These are phyloP conservation scores for Ganaspis brasiliensis DNA, from an alignment of 2,888 invertebrate genomes.

Conservation along the genomic window DNA sequence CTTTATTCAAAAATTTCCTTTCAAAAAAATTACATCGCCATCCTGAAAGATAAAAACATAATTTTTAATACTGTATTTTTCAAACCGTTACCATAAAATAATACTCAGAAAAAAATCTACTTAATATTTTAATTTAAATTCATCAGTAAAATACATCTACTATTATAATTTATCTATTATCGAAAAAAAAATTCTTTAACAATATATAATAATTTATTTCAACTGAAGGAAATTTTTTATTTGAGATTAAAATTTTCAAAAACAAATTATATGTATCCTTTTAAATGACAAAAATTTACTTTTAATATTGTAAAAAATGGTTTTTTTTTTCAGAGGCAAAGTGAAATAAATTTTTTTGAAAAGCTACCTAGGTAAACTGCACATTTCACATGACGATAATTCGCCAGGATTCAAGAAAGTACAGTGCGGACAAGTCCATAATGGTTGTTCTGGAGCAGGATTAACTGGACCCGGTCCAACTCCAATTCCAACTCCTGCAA, in stretches of 20 bases:
- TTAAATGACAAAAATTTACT: too few relatives aligned
- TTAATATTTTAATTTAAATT: too few relatives aligned
- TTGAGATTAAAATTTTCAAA: background rate
- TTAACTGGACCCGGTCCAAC: conserved; percentile 70
- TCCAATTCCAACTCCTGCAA: conserved; percentile 71
- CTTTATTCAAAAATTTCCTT: conserved; percentile 43
- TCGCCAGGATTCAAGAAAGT: conserved; percentile 94
- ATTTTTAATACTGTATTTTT: background rate
- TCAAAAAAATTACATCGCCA: conserved; percentile 59
- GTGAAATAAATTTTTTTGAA: conserved; percentile 47
- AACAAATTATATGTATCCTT: too few relatives aligned
- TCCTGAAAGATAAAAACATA: conserved; percentile 54
- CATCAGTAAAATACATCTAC: too few relatives aligned
- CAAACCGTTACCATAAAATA: too few relatives aligned
- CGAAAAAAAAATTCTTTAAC: too few relatives aligned
- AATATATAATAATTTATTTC: too few relatives aligned
- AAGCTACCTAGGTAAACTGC: conserved; percentile 89
- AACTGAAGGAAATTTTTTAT: background rate
- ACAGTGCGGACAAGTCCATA: conserved; percentile 97
- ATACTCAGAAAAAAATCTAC: too few relatives aligned
- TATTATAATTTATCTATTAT: too few relatives aligned
- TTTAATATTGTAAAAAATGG: background rate
- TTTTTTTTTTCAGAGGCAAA: background rate
- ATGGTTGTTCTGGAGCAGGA: conserved; percentile 79
- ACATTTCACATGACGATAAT: conserved; percentile 93